Conservation (phyloP, 2,113 vertebrate genomes). For the Polypterus bichir region DNA sequence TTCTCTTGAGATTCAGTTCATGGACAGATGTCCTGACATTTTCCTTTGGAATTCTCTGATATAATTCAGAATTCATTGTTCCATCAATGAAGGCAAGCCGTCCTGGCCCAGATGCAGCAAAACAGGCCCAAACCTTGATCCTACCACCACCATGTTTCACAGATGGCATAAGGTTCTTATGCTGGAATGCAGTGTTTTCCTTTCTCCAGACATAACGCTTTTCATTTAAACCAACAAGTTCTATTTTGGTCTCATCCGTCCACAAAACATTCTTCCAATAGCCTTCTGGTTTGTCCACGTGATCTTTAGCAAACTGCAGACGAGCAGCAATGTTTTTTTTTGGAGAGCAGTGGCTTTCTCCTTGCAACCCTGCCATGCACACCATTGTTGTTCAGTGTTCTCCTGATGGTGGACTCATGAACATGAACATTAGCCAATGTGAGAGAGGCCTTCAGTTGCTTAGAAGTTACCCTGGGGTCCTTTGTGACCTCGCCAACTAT, state of each 20-base stretch:
- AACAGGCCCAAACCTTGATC: neutral
- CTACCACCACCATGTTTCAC: conserved; percentile 5
- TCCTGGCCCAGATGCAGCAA: neutral
- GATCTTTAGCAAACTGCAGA: conserved; percentile 8
- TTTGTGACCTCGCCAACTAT: no score
- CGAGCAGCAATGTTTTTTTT: conserved; percentile 4
- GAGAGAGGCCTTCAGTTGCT: no score
- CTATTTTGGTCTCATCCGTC: conserved; percentile 3
- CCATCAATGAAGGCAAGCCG: neutral
- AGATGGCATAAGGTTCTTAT: conserved; percentile 6
- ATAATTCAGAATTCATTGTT: neutral
- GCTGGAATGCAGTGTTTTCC: neutral
- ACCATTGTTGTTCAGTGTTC: conserved; percentile 2
- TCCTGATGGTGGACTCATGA: no score
- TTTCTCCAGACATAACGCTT: neutral
- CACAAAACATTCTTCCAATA: conserved; percentile 6
- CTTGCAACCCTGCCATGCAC: neutral
- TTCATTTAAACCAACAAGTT: conserved; percentile 1
- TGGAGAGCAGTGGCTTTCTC: neutral
- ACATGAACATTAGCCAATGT: no score
- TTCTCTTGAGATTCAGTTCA: neutral
- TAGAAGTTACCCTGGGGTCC: no score
- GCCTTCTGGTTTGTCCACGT: neutral
- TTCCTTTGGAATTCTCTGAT: neutral
- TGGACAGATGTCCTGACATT: conserved; percentile 1